phyloP scores from a whole-genome alignment of 2,113 vertebrate species.

The Sinocyclocheilus rhinocerous region DNA sequence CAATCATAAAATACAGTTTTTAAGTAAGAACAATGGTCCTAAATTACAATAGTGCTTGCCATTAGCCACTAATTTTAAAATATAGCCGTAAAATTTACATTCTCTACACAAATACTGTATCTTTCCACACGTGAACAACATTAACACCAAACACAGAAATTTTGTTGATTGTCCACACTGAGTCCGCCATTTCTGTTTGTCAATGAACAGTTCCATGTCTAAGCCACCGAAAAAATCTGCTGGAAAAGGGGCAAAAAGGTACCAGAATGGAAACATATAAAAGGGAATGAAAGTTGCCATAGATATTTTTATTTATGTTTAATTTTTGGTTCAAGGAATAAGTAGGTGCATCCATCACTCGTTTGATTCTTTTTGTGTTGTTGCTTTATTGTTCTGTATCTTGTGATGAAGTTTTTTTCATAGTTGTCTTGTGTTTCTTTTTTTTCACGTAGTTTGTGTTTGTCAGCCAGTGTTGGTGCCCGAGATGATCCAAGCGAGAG shows the following conservation, averaged over 20 bases:
- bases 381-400: conserved; percentile 50
- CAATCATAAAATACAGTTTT: conserved; percentile 77
- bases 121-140: conserved; percentile 99
- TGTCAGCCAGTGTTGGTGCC: conserved; percentile 94
- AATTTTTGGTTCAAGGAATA: conserved; percentile 99
- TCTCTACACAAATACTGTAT: conserved; percentile 99
- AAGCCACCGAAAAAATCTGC: conserved; percentile 79
- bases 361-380: conserved; percentile 66
- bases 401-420: conserved; percentile 49
- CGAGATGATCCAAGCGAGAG: conserved; percentile 93
- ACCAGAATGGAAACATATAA: conserved; percentile 94
- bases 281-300: conserved; percentile 98
- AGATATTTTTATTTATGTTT: conserved; percentile 83
- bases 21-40: conserved; percentile 90
- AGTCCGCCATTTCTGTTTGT: conserved; percentile 91
- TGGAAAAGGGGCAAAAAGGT: conserved; percentile 82
- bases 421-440: conserved; percentile 48
- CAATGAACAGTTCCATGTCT: conserved; percentile 93
- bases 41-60: conserved; percentile 99
- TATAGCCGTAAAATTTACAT: conserved; percentile 99
- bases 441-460: conserved; percentile 66
- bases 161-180: conserved; percentile 99
- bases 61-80: conserved; percentile 98
- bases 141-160: conserved; percentile 98
- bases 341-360: conserved; percentile 96